A percentile compares a stretch with the other conserved stretches of the same genome.
Conservation (phyloP, 2,888 invertebrate species). For the Xestia ashworthii region DNA sequence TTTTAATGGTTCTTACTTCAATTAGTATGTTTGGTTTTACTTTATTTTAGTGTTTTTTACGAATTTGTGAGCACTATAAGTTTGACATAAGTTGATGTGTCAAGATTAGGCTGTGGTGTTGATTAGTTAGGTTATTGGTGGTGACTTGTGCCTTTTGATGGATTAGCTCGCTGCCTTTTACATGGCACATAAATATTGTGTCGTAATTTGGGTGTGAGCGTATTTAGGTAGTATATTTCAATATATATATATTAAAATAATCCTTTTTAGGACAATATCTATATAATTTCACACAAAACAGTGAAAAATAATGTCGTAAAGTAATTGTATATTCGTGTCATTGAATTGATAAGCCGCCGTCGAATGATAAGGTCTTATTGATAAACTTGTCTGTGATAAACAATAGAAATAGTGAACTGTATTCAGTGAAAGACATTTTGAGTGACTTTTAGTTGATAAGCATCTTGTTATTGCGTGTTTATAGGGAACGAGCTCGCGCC, state of each 20-base stretch:
- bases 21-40: not conserved
- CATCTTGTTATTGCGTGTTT: slow-evolving; percentile 10
- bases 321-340: slow-evolving; percentile 55
- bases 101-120: not conserved
- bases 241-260: not conserved
- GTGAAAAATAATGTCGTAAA: slow-evolving; percentile 48
- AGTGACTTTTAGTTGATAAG: slow-evolving; percentile 40
- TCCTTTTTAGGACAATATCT: slow-evolving; percentile 10
- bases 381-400: slow-evolving; percentile 55
- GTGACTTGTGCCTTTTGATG: not conserved
- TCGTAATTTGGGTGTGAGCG: not conserved
- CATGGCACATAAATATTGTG: not conserved
- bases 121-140: not conserved
- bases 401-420: slow-evolving; percentile 38
- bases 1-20: not conserved
- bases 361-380: slow-evolving; percentile 52
- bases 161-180: not conserved
- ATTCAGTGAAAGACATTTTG: slow-evolving; percentile 41
- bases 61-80: not conserved
- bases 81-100: too few relatives aligned
- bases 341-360: slow-evolving; percentile 49
- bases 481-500: not conserved
- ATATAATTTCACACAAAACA: slow-evolving; percentile 26
- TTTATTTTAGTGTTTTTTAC: not conserved
- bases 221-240: not conserved